Percentiles rank a stretch among this genome's conserved stretches.
phyloP scores from a whole-genome alignment of 2,113 vertebrate genomes.

The Nyctereutes procyonoides region DNA sequence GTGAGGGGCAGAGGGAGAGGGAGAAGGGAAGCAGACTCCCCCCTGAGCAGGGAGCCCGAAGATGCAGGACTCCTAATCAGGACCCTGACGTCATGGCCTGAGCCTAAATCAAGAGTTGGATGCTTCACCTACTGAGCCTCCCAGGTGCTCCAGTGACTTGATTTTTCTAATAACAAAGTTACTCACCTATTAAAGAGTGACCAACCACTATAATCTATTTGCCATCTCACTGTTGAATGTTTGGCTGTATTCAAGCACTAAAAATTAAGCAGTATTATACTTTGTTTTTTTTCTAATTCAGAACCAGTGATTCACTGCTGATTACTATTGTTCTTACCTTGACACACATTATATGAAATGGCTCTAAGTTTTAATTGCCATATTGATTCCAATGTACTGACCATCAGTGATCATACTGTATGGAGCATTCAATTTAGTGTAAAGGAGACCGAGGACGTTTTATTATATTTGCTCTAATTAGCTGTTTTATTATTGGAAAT shows the following conservation, averaged over 20 bases:
- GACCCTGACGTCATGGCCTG: neutral
- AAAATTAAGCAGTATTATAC: neutral
- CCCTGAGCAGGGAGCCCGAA: neutral
- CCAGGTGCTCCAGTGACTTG: neutral
- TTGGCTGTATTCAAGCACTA: neutral
- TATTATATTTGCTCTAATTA: conserved; percentile 23
- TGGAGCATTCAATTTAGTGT: neutral
- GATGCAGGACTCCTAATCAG: neutral
- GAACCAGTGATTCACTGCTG: neutral
- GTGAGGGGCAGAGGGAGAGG: neutral
- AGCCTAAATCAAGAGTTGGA: neutral
- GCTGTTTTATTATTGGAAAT: conserved; percentile 20
- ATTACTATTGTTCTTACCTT: conserved; percentile 2
- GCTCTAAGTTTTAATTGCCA: conserved; percentile 4
- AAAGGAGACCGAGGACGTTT: neutral
- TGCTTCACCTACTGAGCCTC: neutral
- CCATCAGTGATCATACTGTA: neutral
- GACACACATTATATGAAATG: neutral
- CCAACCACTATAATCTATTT: neutral
- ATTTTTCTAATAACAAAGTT: neutral
- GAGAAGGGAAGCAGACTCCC: neutral
- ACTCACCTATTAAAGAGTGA: neutral
- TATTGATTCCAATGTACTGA: neutral
- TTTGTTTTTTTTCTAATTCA: conserved; percentile 47
- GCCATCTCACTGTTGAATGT: conserved; percentile 6